Base-by-base conservation (phyloP, 2,797 vertebrate species). In the Clamator glandarius region DNA sequence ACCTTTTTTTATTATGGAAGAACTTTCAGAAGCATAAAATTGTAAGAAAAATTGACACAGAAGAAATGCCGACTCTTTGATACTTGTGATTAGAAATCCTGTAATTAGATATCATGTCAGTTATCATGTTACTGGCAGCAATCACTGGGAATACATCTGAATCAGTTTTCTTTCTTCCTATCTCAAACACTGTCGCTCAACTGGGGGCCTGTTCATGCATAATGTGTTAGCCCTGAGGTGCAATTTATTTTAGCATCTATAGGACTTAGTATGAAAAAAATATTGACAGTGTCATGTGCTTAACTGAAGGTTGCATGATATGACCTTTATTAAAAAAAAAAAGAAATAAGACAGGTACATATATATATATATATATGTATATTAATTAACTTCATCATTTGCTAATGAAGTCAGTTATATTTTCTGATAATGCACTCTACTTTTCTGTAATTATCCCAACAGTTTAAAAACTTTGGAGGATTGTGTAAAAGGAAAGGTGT, bases 241-340 rank as follows among this genome's bases (percentile, higher is more conserved):
- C 80, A 97, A 97, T 97, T 97, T 95, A 96, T 97, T 95, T 96
- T 95, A 96, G 73, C 90, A 90, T 80, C 96, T 97, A 78, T 21
- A 96, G 92, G 97, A 96, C 77, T 92, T 96, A 92, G 74, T 84
- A 88, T 77, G 87, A 73, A 72, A 73, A 93, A 95, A 87, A 26
- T 72, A 93, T 76, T 61, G 15, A 18, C 80, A 67, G 21, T 81
- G 78, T 92, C 90, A 91, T 89, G 58, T 93, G 79, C 72, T 93
- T 94, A 87, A 91, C 75, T 70, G 87, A 97, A 97, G 90, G 88
- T 95, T 96, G 94, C 88, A 89, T 84, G 81, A 76, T 82, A 76
- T 57, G 82, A 93, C 51, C 90, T 97, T 94, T 95, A 88, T 72
- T 95, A 42, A 89, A 9, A 96, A 87, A 87, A 90, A 96, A 85